Evolutionary conservation across 2,113 vertebrate species (phyloP).

Genomic region (Catharus bicknelli): DNA sequence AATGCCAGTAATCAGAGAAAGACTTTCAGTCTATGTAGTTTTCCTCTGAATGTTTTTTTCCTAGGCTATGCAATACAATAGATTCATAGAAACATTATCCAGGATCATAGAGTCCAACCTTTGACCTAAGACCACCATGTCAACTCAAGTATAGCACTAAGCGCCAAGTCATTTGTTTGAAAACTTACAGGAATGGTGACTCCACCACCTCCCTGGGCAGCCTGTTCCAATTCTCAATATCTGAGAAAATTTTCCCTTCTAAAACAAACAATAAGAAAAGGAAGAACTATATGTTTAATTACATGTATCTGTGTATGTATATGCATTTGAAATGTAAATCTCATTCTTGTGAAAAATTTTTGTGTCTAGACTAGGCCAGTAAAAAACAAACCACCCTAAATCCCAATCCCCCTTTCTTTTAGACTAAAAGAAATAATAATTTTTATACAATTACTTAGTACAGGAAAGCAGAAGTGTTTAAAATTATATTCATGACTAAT

Average conservation of each 20-base stretch:
- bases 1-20: not conserved
- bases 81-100: not conserved
- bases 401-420: not conserved
- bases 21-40: rapidly evolving
- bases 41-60: not conserved
- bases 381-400: not conserved
- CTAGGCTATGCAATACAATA: not conserved
- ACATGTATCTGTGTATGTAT: rapidly evolving
- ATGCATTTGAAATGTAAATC: not conserved
- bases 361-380: not conserved
- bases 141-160: not conserved
- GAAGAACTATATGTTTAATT: not conserved
- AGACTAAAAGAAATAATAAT: not conserved
- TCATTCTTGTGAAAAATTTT: not conserved
- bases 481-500: not conserved
- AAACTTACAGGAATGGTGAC: not conserved
- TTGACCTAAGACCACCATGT: not conserved
- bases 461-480: not conserved
- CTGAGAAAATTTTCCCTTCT: not conserved
- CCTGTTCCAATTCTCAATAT: not conserved
- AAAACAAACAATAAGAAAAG: not conserved
- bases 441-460: not conserved
- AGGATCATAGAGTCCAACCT: not conserved
- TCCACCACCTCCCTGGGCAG: not conserved
- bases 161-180: not conserved